Evolutionary conservation across 2,113 vertebrate species (phyloP).

Genomic region (Solenodon paradoxus): DNA sequence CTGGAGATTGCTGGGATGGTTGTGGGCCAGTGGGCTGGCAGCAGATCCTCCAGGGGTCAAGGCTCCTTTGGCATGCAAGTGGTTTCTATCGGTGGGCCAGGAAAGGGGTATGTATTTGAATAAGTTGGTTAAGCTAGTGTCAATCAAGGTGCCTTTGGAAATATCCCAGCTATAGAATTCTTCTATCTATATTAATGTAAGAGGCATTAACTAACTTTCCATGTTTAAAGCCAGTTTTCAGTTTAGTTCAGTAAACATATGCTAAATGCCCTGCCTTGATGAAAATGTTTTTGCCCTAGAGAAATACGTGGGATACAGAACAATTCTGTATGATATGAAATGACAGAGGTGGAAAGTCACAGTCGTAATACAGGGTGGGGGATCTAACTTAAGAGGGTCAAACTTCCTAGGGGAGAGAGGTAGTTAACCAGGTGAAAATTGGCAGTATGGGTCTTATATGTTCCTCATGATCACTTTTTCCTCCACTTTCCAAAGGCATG

Average conservation of each 20-base stretch:
- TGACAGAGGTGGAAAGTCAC: background rate
- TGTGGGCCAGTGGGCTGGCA: slow-evolving; percentile 95
- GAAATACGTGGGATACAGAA: background rate
- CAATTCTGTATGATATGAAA: slow-evolving; percentile 10
- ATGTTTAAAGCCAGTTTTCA: slow-evolving; percentile 36
- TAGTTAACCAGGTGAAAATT: slow-evolving; percentile 28
- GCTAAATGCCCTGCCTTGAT: slow-evolving; percentile 4
- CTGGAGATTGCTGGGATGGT: slow-evolving; percentile 96
- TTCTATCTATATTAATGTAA: slow-evolving; percentile 38
- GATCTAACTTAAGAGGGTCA: slow-evolving; percentile 25
- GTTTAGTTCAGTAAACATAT: slow-evolving; percentile 33
- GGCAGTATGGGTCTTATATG: background rate
- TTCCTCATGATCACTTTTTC: slow-evolving; percentile 33
- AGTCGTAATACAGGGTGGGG: background rate
- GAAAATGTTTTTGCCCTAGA: background rate
- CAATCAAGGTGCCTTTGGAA: background rate
- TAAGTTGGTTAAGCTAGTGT: slow-evolving; percentile 4
- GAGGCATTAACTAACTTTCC: background rate
- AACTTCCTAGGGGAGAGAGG: background rate
- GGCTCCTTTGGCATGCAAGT: slow-evolving; percentile 94
- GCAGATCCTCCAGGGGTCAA: slow-evolving; percentile 89
- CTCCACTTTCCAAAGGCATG: slow-evolving; percentile 81
- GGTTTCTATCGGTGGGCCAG: slow-evolving; percentile 91
- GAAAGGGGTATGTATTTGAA: slow-evolving; percentile 86
- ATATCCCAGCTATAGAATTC: background rate